phyloP scores from a whole-genome alignment of 1,140 invertebrate species.

The roundworm (Caenorhabditis elegans) region DNA sequence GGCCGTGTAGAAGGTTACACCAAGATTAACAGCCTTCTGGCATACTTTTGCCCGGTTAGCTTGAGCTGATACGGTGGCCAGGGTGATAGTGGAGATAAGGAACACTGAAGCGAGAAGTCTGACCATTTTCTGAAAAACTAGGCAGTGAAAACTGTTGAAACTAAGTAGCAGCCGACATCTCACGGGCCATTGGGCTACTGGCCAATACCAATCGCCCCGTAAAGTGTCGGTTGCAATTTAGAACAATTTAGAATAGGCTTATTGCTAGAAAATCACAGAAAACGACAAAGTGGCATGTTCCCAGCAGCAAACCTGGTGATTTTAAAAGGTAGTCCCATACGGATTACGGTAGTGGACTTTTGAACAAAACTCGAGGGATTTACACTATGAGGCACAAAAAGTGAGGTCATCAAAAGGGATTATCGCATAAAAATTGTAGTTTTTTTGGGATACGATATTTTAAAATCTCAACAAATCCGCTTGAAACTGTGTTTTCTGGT shows the following conservation, averaged over 20 bases:
- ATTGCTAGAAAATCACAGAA: too few species aligned
- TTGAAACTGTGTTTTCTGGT: background rate
- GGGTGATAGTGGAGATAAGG: background rate
- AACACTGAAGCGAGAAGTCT: background rate
- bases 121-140: background rate
- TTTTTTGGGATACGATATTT: background rate
- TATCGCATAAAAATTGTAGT: background rate
- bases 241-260: too few species aligned
- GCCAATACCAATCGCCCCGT: too few species aligned
- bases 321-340: too few species aligned
- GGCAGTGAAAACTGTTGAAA: too few species aligned
- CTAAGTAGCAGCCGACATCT: too few species aligned
- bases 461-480: background rate
- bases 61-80: background rate
- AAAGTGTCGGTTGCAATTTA: too few species aligned
- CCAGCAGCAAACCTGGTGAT: too few species aligned
- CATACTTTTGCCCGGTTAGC: background rate
- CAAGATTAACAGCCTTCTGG: background rate
- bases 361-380: background rate
- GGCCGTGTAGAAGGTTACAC: constrained; percentile 10
- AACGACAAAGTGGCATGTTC: too few species aligned
- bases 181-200: too few species aligned
- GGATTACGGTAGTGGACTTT: background rate
- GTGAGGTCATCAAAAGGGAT: background rate
- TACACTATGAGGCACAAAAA: background rate